Evolutionary conservation across 2,888 invertebrate species (phyloP).

Genomic region (Yponomeuta malinellus): DNA sequence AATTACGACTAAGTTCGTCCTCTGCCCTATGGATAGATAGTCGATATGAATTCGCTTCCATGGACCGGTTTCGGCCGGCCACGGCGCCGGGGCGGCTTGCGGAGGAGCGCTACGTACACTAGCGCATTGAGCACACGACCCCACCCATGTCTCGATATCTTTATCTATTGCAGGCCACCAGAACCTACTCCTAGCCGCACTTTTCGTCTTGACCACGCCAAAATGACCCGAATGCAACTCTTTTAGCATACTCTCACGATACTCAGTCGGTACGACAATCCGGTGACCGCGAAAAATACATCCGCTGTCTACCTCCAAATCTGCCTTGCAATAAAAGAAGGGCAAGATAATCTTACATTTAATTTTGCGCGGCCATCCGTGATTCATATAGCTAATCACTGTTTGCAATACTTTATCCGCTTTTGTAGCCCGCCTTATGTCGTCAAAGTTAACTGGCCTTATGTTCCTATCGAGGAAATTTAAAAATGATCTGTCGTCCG

Average conservation of each 20-base stretch:
- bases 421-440: neutral
- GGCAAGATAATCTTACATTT: neutral
- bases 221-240: conserved; percentile 12
- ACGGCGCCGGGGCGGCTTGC: neutral
- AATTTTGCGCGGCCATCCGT: conserved; percentile 11
- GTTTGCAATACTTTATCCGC: conserved; percentile 1
- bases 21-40: neutral
- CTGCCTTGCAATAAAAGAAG: conserved; percentile 5
- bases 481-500: neutral
- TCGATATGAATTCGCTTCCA: conserved; percentile 5
- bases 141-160: conserved; percentile 6
- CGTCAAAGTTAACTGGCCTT: neutral
- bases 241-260: neutral
- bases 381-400: conserved; percentile 1
- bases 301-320: conserved; percentile 5
- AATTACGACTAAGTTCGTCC: neutral
- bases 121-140: neutral
- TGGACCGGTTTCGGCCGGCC: neutral
- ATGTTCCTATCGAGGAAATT: conserved; percentile 1
- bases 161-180: conserved; percentile 8
- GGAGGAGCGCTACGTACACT: neutral
- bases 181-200: neutral
- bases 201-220: neutral
- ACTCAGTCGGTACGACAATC: neutral
- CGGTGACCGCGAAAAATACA: conserved; percentile 6